Evolutionary conservation across 2,888 invertebrate species (phyloP), one percentile per base, ranked within the genome.

Genomic region (Eumerus sabulonum): DNA sequence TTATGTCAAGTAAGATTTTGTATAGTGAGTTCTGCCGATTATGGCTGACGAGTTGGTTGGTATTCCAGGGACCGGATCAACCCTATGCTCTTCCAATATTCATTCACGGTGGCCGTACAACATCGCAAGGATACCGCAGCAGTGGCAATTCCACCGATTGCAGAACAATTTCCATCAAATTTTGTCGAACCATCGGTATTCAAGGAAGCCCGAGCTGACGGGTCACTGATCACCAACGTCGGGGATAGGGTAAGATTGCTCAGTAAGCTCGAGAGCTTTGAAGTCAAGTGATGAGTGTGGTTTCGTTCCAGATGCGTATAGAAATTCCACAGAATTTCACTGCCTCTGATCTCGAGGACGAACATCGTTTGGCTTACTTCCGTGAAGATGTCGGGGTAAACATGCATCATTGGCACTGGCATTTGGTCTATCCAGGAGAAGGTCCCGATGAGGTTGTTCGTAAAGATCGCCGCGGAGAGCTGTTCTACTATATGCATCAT

Each of bases 341-440:
- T 0, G 96, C 95, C 0, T 92, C 93, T 0, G 91, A 93, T 81
- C 84, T 90, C 1, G 95, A 96, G 84, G 92, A 92, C 0, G 96
- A 96, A 84, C 95, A 96, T 87, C 92, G 93, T 4, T 87, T 95
- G 74, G 94, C 95, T 35, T 96, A 96, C 88, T 96, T 94, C 91
- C 92, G 96, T 44, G 96, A 96, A 86, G 96, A 96, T 87, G 90
- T 95, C 76, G 95, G 95, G 82, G 91, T 96, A 83, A 96, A 96
- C 89, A 92, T 95, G 57, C 96, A 96, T 87, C 96, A 96, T 86
- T 96, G 96, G 96, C 96, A 96, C 86, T 96, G 96, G 96, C 96
- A 96, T 88, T 90, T 96, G 82, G 95, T 96, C 0, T 96, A 96
- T 86, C 95, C 96, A 0, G 93, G 92, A 86, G 92, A 92, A 67